Evolutionary conservation across 2,888 invertebrate genomes (phyloP).

Genomic region (Diaprepes abbreviatus): DNA sequence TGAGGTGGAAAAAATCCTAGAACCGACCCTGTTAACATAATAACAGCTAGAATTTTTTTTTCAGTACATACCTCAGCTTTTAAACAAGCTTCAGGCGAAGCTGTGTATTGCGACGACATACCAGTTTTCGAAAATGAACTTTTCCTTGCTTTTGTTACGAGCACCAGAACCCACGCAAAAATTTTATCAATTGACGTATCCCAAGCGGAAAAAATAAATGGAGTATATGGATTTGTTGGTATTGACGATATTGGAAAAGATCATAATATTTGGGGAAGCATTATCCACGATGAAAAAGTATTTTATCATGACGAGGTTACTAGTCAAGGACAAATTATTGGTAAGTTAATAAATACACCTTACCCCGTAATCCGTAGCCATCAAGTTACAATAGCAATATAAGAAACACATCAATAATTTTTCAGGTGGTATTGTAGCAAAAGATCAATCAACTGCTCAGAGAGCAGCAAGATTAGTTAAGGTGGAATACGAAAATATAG

Average conservation of each 20-base stretch:
- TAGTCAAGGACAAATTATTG: conserved; percentile 73
- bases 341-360: conserved; percentile 62
- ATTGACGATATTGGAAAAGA: conserved; percentile 80
- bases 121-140: conserved; percentile 82
- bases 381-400: not conserved
- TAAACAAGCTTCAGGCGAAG: conserved; percentile 89
- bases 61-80: conserved; percentile 79
- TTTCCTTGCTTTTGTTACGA: conserved; percentile 83
- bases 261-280: conserved; percentile 77
- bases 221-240: conserved; percentile 85
- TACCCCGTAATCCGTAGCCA: no score
- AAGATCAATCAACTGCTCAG: conserved; percentile 84
- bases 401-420: not conserved
- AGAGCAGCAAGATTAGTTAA: conserved; percentile 83
- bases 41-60: no score
- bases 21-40: no score
- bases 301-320: conserved; percentile 84
- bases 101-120: conserved; percentile 91
- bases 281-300: conserved; percentile 86
- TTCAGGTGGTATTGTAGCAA: conserved; percentile 77
- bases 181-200: conserved; percentile 80
- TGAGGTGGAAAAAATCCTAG: no score
- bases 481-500: conserved; percentile 84
- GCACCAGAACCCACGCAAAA: conserved; percentile 85
- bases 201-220: conserved; percentile 79